phyloP scores from a whole-genome alignment of 2,113 vertebrate species.

The Hydropotes inermis region DNA sequence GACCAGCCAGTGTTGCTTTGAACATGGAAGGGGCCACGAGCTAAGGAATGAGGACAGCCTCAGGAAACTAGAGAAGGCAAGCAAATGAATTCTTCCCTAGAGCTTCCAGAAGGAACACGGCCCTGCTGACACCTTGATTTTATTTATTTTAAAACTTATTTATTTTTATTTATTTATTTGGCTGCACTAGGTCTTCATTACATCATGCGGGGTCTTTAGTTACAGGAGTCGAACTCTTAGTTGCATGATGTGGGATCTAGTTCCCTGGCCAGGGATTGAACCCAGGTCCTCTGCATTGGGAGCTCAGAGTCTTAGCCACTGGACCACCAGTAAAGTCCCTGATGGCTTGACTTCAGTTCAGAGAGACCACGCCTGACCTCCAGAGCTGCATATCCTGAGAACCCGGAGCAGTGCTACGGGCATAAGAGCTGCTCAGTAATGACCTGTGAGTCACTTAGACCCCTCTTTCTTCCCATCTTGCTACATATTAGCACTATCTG shows the following conservation, averaged over 20 bases:
- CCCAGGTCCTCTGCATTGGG: not conserved
- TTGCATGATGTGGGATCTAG: not conserved
- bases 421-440: not conserved
- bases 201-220: not conserved
- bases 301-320: not conserved
- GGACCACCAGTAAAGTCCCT: not conserved
- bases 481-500: not conserved
- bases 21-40: not conserved
- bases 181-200: not conserved
- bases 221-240: not conserved
- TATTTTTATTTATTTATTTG: not conserved
- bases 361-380: not conserved
- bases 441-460: not conserved
- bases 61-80: not conserved
- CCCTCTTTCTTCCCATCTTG: not conserved
- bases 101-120: not conserved
- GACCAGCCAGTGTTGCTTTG: not conserved
- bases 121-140: not conserved
- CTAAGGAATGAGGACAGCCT: not conserved
- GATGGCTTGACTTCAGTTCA: too few relatives aligned
- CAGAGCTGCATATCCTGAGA: not conserved
- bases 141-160: not conserved
- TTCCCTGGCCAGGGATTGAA: not conserved
- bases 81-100: not conserved
- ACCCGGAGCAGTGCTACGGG: not conserved